Evolutionary conservation across 2,888 invertebrate species (phyloP).

Genomic region (Caenorhabditis virilis): DNA sequence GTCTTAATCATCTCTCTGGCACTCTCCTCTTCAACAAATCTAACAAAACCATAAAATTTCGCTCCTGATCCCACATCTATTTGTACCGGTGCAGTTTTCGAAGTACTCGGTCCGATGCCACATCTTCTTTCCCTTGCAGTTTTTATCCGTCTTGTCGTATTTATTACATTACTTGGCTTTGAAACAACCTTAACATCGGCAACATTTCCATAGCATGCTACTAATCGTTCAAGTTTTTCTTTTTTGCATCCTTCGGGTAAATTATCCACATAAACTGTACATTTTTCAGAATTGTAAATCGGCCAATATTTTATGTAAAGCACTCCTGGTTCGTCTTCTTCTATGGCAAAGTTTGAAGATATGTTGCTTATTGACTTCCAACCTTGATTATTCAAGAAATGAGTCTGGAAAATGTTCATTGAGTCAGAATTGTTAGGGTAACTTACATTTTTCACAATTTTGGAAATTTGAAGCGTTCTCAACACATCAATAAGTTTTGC

Average conservation of each 20-base stretch:
- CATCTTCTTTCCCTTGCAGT: too few relatives aligned
- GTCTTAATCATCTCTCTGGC: slow-evolving; percentile 15
- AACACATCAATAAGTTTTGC: slow-evolving; percentile 14
- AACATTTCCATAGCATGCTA: slow-evolving; percentile 20
- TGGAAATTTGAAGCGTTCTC: slow-evolving; percentile 10
- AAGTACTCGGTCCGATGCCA: too few relatives aligned
- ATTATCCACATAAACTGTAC: slow-evolving; percentile 33
- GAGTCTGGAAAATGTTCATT: slow-evolving; percentile 4
- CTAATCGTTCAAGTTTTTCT: slow-evolving; percentile 13
- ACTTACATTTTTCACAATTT: slow-evolving; percentile 19
- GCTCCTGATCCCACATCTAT: slow-evolving; percentile 28
- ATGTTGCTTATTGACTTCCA: slow-evolving; percentile 14
- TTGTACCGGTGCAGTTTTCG: too few relatives aligned
- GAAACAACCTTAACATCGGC: slow-evolving; percentile 2
- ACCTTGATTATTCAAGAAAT: slow-evolving; percentile 7
- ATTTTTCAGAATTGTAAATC: slow-evolving; percentile 13
- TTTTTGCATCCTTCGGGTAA: slow-evolving; percentile 29
- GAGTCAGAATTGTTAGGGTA: not conserved
- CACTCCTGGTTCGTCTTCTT: slow-evolving; percentile 18
- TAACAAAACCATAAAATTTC: slow-evolving; percentile 21
- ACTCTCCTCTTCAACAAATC: slow-evolving; percentile 19
- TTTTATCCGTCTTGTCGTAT: not conserved
- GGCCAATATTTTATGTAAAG: slow-evolving; percentile 25
- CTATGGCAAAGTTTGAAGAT: slow-evolving; percentile 20
- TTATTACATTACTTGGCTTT: slow-evolving; percentile 1